Percentiles rank a stretch among this genome's conserved stretches.
phyloP scores from a whole-genome alignment of 1,140 invertebrate species.

The Gonatopus flavifemur region DNA sequence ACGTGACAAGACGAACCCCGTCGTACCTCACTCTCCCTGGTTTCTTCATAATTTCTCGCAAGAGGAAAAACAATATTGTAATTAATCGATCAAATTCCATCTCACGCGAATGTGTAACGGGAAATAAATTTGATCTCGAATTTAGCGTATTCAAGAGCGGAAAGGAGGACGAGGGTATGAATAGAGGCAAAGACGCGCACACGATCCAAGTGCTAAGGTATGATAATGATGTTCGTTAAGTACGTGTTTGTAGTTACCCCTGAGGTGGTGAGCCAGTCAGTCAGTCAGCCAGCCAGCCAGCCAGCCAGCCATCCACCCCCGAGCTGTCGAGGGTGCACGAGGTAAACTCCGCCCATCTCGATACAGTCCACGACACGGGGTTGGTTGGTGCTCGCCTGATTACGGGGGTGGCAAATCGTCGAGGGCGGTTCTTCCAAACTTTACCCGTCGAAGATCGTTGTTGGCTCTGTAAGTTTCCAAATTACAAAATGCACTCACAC shows the following conservation, averaged over 20 bases:
- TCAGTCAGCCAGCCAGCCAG: too few relatives aligned
- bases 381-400: too few relatives aligned
- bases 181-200: constrained; percentile 3
- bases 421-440: constrained; percentile 47
- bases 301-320: too few relatives aligned
- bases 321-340: constrained; percentile 21
- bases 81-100: too few relatives aligned
- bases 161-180: not conserved
- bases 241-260: constrained; percentile 59
- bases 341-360: constrained; percentile 44
- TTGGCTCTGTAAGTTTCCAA: too few relatives aligned
- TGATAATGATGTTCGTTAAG: constrained; percentile 56
- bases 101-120: too few relatives aligned
- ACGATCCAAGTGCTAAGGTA: constrained; percentile 30
- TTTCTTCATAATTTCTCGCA: too few relatives aligned
- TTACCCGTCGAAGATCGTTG: too few relatives aligned
- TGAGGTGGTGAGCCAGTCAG: constrained; percentile 53
- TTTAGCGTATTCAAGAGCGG: not conserved
- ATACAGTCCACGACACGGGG: constrained; percentile 33
- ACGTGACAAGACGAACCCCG: not conserved
- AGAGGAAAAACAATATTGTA: too few relatives aligned
- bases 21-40: too few relatives aligned
- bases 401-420: constrained; percentile 32
- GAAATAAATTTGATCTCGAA: too few relatives aligned
- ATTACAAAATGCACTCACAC: too few relatives aligned